A percentile compares a stretch with the other conserved stretches of the same genome.
These are phyloP conservation scores for Mugil cephalus DNA, from an alignment of 2,113 vertebrate genomes.

Conservation along the genomic window DNA sequence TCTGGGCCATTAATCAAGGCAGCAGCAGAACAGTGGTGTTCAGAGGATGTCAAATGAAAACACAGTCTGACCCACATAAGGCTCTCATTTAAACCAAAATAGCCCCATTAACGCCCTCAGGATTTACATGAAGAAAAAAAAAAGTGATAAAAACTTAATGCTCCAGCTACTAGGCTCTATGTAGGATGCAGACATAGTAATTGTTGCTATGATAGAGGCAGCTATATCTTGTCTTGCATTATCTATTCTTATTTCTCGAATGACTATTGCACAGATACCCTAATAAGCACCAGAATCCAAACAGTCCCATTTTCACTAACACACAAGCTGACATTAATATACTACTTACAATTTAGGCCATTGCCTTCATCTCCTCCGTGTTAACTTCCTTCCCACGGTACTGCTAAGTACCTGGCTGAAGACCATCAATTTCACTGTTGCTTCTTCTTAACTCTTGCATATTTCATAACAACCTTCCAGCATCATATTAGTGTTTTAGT, in stretches of 20 bases:
- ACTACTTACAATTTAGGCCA: conserved; percentile 12
- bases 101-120: conserved; percentile 57
- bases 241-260: neutral
- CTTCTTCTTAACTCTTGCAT: conserved; percentile 50
- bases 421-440: conserved; percentile 39
- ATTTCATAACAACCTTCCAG: conserved; percentile 49
- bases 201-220: neutral
- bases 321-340: conserved; percentile 5
- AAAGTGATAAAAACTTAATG: conserved; percentile 38
- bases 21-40: conserved; percentile 47
- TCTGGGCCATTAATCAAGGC: conserved; percentile 74
- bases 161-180: neutral
- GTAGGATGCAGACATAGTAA: neutral
- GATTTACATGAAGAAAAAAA: conserved; percentile 64
- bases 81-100: conserved; percentile 68
- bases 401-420: conserved; percentile 39
- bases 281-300: neutral
- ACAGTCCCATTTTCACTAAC: conserved; percentile 2
- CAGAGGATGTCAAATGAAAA: conserved; percentile 56
- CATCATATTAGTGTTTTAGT: conserved; percentile 46
- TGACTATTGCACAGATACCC: neutral
- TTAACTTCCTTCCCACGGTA: conserved; percentile 8
- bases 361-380: conserved; percentile 9
- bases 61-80: conserved; percentile 77
- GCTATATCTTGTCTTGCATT: neutral